These are phyloP conservation scores for Melanogrammus aeglefinus DNA, from an alignment of 2,797 vertebrate genomes.

Conservation along the genomic window DNA sequence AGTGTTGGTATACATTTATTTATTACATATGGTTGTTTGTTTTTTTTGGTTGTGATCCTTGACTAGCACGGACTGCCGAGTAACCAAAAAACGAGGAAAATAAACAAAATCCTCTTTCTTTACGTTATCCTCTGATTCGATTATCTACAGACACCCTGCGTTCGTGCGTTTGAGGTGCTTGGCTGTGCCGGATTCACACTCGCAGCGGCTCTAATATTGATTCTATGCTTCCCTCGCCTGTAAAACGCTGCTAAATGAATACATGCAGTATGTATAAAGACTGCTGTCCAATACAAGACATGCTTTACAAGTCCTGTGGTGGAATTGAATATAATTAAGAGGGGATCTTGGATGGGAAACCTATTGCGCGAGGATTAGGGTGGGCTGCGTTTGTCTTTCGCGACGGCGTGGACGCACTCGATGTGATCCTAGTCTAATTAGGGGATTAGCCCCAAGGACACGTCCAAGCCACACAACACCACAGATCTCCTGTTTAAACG, in stretches of 20 bases:
- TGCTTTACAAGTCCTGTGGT: constrained; percentile 25
- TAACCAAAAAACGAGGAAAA: background rate
- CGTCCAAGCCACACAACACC: constrained; percentile 47
- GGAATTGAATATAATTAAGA: constrained; percentile 56
- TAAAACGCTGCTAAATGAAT: background rate
- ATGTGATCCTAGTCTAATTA: constrained; percentile 58
- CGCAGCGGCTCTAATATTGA: background rate
- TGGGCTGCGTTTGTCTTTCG: constrained; percentile 59
- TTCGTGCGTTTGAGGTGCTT: background rate
- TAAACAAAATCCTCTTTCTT: background rate
- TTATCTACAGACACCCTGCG: background rate
- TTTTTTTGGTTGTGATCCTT: background rate
- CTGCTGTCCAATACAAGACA: background rate
- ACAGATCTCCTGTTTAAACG: constrained; percentile 34
- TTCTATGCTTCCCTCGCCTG: background rate
- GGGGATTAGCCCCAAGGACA: constrained; percentile 76
- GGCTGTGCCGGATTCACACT: background rate
- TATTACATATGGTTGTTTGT: background rate
- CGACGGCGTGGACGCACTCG: constrained; percentile 42
- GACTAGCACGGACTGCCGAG: background rate
- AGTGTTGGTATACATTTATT: background rate
- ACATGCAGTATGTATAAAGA: background rate
- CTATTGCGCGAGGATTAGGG: constrained; percentile 52
- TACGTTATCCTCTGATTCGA: background rate
- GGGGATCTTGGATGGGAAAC: constrained; percentile 32